A percentile compares a stretch with the other conserved stretches of the same genome.
Conservation (phyloP, 2,888 invertebrate genomes). For the Hypercompe scribonia region DNA sequence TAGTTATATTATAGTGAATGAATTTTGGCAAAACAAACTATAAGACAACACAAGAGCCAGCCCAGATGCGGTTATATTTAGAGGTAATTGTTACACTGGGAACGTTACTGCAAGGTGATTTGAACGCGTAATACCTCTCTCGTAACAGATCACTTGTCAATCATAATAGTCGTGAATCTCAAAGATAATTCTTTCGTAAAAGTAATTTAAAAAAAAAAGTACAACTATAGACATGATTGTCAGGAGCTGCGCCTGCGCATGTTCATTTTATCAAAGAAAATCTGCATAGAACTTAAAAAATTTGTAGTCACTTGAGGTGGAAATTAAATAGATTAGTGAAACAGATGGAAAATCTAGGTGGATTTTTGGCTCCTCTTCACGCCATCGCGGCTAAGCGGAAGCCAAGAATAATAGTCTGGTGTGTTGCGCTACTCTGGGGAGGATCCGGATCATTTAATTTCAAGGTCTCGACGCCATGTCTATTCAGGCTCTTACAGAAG, state of each 20-base stretch:
- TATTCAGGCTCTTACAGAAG: too few species aligned
- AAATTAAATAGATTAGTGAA: too few species aligned
- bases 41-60: constrained; percentile 23
- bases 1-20: constrained; percentile 23
- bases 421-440: too few species aligned
- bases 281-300: background rate
- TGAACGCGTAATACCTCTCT: background rate
- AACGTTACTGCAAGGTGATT: constrained; percentile 18
- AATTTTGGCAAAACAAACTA: constrained; percentile 46
- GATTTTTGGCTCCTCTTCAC: too few species aligned
- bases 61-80: constrained; percentile 47
- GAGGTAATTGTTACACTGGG: constrained; percentile 24
- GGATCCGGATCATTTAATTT: too few species aligned
- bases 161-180: background rate
- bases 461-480: too few species aligned
- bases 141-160: background rate
- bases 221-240: background rate
- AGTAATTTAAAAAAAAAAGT: background rate
- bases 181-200: too few species aligned
- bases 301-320: too few species aligned
- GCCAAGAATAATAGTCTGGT: too few species aligned
- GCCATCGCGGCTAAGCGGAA: too few species aligned
- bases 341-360: too few species aligned
- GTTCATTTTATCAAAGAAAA: background rate
- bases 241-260: background rate